Evolutionary conservation across 2,113 vertebrate species (phyloP).

Genomic region (Leptobrachium ailaonicum): DNA sequence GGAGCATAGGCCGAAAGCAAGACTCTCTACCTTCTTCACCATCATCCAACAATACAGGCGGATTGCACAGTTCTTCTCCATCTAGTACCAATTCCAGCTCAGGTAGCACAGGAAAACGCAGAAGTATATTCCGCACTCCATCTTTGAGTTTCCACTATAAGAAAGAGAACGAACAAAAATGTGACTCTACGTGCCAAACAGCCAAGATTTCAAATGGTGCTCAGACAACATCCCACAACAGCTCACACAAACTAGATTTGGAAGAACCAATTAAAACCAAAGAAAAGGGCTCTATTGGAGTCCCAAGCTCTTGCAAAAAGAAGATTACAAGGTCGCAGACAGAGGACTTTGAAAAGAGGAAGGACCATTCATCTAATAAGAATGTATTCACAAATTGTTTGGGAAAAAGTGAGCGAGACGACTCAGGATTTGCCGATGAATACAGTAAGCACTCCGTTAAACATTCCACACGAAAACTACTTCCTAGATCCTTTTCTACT

Average conservation of each 20-base stretch:
- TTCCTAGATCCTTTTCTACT: slow-evolving; percentile 91
- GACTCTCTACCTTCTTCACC: slow-evolving; percentile 94
- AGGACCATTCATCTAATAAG: slow-evolving; percentile 76
- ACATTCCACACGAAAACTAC: slow-evolving; percentile 82
- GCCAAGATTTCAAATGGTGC: slow-evolving; percentile 76
- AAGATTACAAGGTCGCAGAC: slow-evolving; percentile 92
- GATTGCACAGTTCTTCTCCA: slow-evolving; percentile 89
- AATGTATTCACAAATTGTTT: slow-evolving; percentile 96
- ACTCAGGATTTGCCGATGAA: slow-evolving; percentile 91
- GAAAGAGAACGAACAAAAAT: slow-evolving; percentile 73
- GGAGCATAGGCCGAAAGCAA: slow-evolving; percentile 81
- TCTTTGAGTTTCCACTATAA: slow-evolving; percentile 88
- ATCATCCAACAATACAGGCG: slow-evolving; percentile 81
- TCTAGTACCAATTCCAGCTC: slow-evolving; percentile 97
- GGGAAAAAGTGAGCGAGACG: slow-evolving; percentile 85
- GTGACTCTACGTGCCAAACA: slow-evolving; percentile 66
- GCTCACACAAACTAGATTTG: slow-evolving; percentile 62
- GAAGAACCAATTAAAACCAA: slow-evolving; percentile 75
- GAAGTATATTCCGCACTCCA: slow-evolving; percentile 90
- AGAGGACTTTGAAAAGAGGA: slow-evolving; percentile 86
- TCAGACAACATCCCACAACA: slow-evolving; percentile 64
- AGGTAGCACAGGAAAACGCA: slow-evolving; percentile 90
- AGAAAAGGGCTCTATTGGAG: slow-evolving; percentile 82
- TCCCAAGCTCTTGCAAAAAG: slow-evolving; percentile 82
- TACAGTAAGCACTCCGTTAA: slow-evolving; percentile 73